These are phyloP conservation scores for Eonycteris spelaea DNA, from an alignment of 2,113 vertebrate genomes.

Conservation along the genomic window DNA sequence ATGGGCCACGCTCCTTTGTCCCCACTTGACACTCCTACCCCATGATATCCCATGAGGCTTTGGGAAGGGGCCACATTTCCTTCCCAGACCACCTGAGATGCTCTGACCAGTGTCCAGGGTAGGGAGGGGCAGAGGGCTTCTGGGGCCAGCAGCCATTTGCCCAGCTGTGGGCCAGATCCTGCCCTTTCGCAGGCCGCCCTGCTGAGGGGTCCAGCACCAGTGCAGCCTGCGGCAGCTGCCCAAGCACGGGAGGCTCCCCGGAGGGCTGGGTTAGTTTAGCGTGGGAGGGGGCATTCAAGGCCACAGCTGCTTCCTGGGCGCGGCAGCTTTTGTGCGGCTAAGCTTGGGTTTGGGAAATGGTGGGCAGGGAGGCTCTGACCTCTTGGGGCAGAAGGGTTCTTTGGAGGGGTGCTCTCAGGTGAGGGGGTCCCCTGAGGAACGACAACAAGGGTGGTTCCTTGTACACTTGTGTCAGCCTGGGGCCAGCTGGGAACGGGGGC, in stretches of 20 bases:
- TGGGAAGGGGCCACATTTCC: not conserved
- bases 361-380: not conserved
- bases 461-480: not conserved
- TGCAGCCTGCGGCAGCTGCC: not conserved
- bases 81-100: not conserved
- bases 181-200: not conserved
- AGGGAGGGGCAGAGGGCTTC: not conserved
- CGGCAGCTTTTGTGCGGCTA: not conserved
- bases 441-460: not conserved
- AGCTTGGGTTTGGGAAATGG: not conserved
- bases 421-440: not conserved
- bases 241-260: not conserved
- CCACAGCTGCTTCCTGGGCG: constrained; percentile 59
- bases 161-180: not conserved
- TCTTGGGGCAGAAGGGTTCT: not conserved
- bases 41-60: not conserved
- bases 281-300: constrained; percentile 32
- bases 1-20: not conserved
- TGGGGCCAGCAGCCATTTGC: not conserved
- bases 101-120: not conserved
- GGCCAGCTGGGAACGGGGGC: not conserved
- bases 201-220: not conserved
- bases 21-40: not conserved
- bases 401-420: accelerated
- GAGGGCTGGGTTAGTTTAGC: not conserved